Evolutionary conservation across 2,797 vertebrate genomes (phyloP).

Genomic region (Spinibarbus caldwelli): DNA sequence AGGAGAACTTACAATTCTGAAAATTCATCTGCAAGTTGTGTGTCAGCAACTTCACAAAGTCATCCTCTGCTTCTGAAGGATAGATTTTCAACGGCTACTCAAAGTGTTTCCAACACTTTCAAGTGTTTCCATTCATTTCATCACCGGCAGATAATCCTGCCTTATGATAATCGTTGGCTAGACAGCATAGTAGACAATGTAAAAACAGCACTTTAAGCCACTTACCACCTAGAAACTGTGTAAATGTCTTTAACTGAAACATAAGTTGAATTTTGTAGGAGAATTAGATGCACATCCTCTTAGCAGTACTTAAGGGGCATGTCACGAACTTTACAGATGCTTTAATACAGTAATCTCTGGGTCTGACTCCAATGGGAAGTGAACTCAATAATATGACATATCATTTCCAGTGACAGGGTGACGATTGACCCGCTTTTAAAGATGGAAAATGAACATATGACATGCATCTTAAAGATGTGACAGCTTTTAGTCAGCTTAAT

Average conservation of each 20-base stretch:
- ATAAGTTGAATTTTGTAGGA: slow-evolving; percentile 29
- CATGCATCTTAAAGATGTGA: slow-evolving; percentile 59
- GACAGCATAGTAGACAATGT: slow-evolving; percentile 44
- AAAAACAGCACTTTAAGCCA: slow-evolving; percentile 41
- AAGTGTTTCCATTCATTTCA: slow-evolving; percentile 62
- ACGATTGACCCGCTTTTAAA: slow-evolving; percentile 61
- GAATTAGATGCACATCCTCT: slow-evolving; percentile 45
- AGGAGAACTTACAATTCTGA: not conserved
- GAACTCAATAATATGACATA: slow-evolving; percentile 56
- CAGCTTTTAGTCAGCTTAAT: slow-evolving; percentile 39
- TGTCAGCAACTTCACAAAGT: slow-evolving; percentile 3
- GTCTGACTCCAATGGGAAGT: slow-evolving; percentile 33
- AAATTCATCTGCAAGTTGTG: not conserved
- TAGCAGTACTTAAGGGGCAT: slow-evolving; percentile 47
- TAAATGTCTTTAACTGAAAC: slow-evolving; percentile 40
- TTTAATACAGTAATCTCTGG: slow-evolving; percentile 55
- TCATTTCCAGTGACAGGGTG: slow-evolving; percentile 54
- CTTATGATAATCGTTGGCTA: slow-evolving; percentile 50
- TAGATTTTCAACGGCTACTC: slow-evolving; percentile 63
- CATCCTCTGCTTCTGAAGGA: not conserved
- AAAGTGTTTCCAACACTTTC: slow-evolving; percentile 58
- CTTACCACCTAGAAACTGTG: slow-evolving; percentile 32
- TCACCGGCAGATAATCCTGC: slow-evolving; percentile 58
- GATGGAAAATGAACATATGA: slow-evolving; percentile 57
- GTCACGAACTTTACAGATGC: slow-evolving; percentile 52